Evolutionary conservation across 1,140 invertebrate species (phyloP), one percentile per base, ranked within the genome.

Genomic region (Amyelois transitella): DNA sequence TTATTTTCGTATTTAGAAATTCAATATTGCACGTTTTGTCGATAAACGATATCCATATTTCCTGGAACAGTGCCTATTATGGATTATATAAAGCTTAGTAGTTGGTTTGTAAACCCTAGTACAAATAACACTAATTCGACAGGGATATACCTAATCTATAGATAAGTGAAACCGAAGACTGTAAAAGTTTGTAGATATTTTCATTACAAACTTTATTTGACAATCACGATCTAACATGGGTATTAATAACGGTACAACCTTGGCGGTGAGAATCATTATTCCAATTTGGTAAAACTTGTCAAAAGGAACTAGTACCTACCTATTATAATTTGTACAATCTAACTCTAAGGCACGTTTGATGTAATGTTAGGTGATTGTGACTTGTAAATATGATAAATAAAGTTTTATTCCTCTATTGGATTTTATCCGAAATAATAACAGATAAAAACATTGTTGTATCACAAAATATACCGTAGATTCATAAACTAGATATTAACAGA

Each of bases 91-190:
- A 75, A 63, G 71, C 67, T 80, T 75, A 59, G 64, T 77, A 77
- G 69, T 69, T 70, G 55, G 55, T 76, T 77, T 65, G 65, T 72
- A 59, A 82, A 75, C 72, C 70, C 75, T 84, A 85, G 80, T 84
- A 85, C 81, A 87, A 85, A 87, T 69, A 62, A 75, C 64, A 80
- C 71, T 81, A 70, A 80, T 70, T 75, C 74, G 70, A 86, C 81
- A 87, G 84, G 84, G 81, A 84, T 84, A 76, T 67, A 72, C 69
- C 69, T n/a, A n/a, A 38, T 38, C 32, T 75, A 77, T 74, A 74
- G 81, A 69, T 86, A 84, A 87, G 84, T 76, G 77, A 83, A 85
- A 80, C 68, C 67, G 75, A 87, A 87, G 84, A 87, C 84, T 87
- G 84, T 77, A 76, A 79, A 87, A 77, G 69, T 78, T 81, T 81